These are phyloP conservation scores for Volucella zonaria DNA, from an alignment of 2,888 invertebrate genomes.

Conservation along the genomic window DNA sequence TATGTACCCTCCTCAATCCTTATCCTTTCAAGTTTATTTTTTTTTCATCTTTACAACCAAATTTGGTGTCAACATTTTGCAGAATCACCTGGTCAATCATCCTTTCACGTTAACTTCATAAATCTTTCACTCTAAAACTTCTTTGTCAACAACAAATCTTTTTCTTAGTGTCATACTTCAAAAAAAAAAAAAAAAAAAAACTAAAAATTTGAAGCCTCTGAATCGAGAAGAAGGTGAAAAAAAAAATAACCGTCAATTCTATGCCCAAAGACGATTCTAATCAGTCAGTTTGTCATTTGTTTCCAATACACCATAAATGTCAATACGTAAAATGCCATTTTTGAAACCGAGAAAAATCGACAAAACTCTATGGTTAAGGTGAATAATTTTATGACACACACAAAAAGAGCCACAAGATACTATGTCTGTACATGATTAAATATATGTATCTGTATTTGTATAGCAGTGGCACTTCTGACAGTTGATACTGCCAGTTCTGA, in stretches of 20 bases:
- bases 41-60: slow-evolving; percentile 37
- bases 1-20: no score
- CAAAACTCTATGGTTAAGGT: slow-evolving; percentile 66
- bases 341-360: slow-evolving; percentile 56
- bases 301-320: slow-evolving; percentile 71
- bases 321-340: slow-evolving; percentile 51
- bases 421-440: no score
- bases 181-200: slow-evolving; percentile 6
- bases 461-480: slow-evolving; percentile 10
- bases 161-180: neutral
- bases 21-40: neutral
- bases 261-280: slow-evolving; percentile 73
- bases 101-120: slow-evolving; percentile 67
- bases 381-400: slow-evolving; percentile 63
- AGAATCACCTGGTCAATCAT: slow-evolving; percentile 71
- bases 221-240: neutral
- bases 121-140: slow-evolving; percentile 50
- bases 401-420: slow-evolving; percentile 22
- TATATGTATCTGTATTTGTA: slow-evolving; percentile 28
- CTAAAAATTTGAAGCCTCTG: neutral
- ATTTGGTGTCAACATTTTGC: slow-evolving; percentile 70
- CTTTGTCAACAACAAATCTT: neutral
- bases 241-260: slow-evolving; percentile 32
- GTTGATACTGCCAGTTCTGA: slow-evolving; percentile 2
- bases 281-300: slow-evolving; percentile 75